Conservation (phyloP, 2,113 vertebrate species). For the Camelus dromedarius region DNA sequence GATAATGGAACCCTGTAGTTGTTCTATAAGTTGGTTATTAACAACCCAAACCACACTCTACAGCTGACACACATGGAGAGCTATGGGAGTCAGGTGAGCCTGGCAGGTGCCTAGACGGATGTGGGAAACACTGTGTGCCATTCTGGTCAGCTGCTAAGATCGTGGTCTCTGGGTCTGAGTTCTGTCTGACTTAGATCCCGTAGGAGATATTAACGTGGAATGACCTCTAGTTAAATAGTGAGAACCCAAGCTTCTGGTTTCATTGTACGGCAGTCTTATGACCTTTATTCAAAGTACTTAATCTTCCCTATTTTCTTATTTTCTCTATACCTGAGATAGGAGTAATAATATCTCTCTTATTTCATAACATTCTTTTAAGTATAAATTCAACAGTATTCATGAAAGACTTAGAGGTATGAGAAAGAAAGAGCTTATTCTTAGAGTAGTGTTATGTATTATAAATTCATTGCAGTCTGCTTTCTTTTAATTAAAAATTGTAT, state of each 20-base stretch:
- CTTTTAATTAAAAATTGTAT: slow-evolving; percentile 74
- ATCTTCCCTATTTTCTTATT: not conserved
- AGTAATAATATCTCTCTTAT: not conserved
- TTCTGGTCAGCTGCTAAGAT: not conserved
- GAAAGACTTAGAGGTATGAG: slow-evolving; percentile 39
- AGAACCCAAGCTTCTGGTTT: not conserved
- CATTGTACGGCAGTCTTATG: not conserved
- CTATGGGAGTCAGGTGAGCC: not conserved
- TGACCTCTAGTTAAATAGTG: not conserved
- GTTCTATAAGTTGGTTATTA: not conserved
- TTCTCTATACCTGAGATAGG: slow-evolving; percentile 11
- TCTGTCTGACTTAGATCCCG: not conserved
- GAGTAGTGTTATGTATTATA: slow-evolving; percentile 22
- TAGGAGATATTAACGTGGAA: not conserved
- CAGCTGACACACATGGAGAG: not conserved
- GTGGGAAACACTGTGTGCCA: not conserved
- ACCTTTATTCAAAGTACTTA: not conserved
- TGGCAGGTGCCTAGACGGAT: not conserved
- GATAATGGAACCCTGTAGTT: not conserved
- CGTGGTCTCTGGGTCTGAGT: not conserved
- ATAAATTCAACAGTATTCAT: slow-evolving; percentile 10
- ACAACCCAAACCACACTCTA: not conserved
- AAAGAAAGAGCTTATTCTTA: slow-evolving; percentile 30
- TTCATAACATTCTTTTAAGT: slow-evolving; percentile 29
- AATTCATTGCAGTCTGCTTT: slow-evolving; percentile 63